Evolutionary conservation across 92 coral and sea anemone species (phyloP).

Genomic region (Parazoanthus darwini): DNA sequence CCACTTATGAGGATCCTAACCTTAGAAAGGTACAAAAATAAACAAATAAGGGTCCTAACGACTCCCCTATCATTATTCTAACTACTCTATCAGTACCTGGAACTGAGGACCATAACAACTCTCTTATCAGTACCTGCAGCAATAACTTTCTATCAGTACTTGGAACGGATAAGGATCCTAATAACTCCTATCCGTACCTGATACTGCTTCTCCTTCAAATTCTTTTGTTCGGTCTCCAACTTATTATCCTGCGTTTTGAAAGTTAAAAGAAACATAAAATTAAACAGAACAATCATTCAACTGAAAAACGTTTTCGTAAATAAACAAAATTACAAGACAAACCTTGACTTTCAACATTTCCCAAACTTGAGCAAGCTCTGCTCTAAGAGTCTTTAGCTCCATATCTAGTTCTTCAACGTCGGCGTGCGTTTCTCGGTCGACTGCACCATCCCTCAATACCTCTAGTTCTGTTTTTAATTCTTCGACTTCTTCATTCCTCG

Average conservation of each 20-base stretch:
- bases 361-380: slow-evolving; percentile 78
- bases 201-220: slow-evolving; percentile 37
- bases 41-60: too few species aligned
- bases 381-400: slow-evolving; percentile 61
- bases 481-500: neutral
- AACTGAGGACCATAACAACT: too few species aligned
- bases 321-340: neutral
- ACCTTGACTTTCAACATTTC: slow-evolving; percentile 73
- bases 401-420: slow-evolving; percentile 45
- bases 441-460: neutral
- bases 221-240: slow-evolving; percentile 29
- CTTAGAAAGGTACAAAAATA: too few species aligned
- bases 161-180: too few species aligned
- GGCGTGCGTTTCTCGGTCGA: neutral
- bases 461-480: slow-evolving; percentile 7
- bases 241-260: slow-evolving; percentile 45
- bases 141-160: too few species aligned
- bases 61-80: too few species aligned
- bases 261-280: neutral
- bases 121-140: too few species aligned
- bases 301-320: neutral
- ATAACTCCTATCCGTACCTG: neutral
- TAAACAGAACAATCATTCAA: neutral
- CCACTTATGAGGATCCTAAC: neutral
- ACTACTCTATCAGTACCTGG: neutral